Evolutionary conservation across 1,140 invertebrate genomes (phyloP), one percentile per base, ranked within the genome.

Genomic region (Globodera rostochiensis): DNA sequence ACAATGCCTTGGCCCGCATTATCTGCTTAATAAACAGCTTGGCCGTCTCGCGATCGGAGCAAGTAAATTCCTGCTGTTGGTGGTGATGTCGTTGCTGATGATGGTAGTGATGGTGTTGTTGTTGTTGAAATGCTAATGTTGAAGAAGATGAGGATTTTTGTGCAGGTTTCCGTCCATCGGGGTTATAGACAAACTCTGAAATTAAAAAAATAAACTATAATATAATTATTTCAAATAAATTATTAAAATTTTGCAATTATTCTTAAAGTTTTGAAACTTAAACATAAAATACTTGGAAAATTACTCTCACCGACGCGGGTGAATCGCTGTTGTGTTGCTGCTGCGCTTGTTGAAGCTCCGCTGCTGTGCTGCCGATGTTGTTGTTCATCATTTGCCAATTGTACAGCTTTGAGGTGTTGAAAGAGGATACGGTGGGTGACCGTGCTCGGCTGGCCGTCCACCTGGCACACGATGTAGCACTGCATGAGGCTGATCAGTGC

Each of bases 401-500:
- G 77, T 7, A 78, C 77, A 78, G 36, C 49, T 45, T 69, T 36
- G 66, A 78, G 50, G 11, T 78, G 77, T 69, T 78, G 64, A 49
- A 78, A 78, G 25, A 78, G 60, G 25, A 86, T 84, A 77, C 85
- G 74, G 49, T 86, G 76, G 11, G 69, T 80, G 6, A 86, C 85
- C 45, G 66, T 74, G 13, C 25, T 70, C 36, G 85, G 80, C 66
- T 85, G 74, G 6, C 82, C 57, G 45, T 84, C 76, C 13, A 79
- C 79, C 73, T 82, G 85, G 53, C 80, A 66, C 13, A 85, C 25
- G 13, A 86, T 79, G 57, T 80, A 84, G 73, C 84, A 86, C 76
- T 86, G 85, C 19, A 84, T 78, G 2, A 83, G 73, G 46, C 82
- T 84, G 50, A 86, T 84, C n/a, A 86, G 70, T 25, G 84, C 82